A percentile compares a stretch with the other conserved stretches of the same genome.
phyloP scores from a whole-genome alignment of 2,113 vertebrate genomes.

The Sturnus vulgaris region DNA sequence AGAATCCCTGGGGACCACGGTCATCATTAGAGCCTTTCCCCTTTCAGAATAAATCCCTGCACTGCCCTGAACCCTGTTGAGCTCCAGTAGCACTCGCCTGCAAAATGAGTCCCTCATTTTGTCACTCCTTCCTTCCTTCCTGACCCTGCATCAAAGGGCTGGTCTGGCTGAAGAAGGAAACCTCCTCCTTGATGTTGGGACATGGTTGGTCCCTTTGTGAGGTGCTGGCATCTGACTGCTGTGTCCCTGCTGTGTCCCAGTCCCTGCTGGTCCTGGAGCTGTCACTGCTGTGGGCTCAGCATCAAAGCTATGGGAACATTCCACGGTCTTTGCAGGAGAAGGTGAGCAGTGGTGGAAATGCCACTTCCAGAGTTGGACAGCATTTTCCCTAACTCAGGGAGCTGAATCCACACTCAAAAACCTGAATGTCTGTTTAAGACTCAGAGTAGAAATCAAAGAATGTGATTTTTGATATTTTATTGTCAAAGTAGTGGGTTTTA shows the following conservation, averaged over 20 bases:
- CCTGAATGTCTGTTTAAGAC: background rate
- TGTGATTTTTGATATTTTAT: background rate
- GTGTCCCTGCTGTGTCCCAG: background rate
- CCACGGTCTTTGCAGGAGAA: background rate
- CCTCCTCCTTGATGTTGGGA: background rate
- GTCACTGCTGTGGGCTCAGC: background rate
- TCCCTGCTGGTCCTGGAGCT: background rate
- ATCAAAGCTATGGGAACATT: rapidly evolving
- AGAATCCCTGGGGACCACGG: background rate
- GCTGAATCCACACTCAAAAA: background rate
- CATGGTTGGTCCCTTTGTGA: background rate
- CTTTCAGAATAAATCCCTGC: background rate
- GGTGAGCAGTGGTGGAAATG: background rate
- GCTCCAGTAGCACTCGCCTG: background rate
- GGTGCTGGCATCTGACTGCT: background rate
- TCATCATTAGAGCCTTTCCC: background rate
- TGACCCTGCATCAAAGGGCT: background rate
- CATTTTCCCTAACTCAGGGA: background rate
- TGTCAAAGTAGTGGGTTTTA: background rate
- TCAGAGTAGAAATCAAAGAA: background rate
- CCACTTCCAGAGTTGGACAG: background rate
- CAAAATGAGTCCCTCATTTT: background rate
- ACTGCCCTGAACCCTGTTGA: background rate
- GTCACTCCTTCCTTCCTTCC: background rate
- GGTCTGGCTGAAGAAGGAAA: background rate